Percentiles rank a stretch among this genome's conserved stretches.
Evolutionary conservation across 1,140 invertebrate genomes (phyloP).

Genomic region (Bilobella aurantiaca): DNA sequence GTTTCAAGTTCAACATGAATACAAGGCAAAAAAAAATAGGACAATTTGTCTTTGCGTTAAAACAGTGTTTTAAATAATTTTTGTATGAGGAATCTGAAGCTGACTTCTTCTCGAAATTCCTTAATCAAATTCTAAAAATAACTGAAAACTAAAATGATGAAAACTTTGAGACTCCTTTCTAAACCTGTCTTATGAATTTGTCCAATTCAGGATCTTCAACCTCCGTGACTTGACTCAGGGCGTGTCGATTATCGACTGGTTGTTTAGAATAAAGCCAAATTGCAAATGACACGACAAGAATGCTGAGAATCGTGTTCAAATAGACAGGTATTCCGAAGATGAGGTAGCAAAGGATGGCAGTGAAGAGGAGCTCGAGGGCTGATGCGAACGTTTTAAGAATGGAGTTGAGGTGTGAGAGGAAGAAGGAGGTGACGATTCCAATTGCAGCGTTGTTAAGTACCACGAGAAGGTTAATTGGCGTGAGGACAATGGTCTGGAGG

Average conservation of each 20-base stretch:
- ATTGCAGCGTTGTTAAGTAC: conserved; percentile 81
- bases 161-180: background rate
- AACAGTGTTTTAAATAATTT: too few relatives aligned
- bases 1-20: too few relatives aligned
- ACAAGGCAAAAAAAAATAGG: too few relatives aligned
- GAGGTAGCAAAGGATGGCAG: conserved; percentile 76
- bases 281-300: conserved; percentile 69
- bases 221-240: background rate
- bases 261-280: conserved; percentile 80
- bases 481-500: conserved; percentile 48
- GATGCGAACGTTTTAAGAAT: conserved; percentile 94
- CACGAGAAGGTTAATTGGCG: conserved; percentile 51
- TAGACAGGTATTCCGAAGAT: conserved; percentile 80
- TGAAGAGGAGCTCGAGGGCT: conserved; percentile 83
- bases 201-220: background rate
- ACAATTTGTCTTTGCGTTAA: too few relatives aligned
- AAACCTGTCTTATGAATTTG: background rate
- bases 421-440: conserved; percentile 88
- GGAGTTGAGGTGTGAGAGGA: conserved; percentile 84
- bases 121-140: too few relatives aligned
- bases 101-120: too few relatives aligned
- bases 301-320: conserved; percentile 67
- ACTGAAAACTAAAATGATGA: background rate
- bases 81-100: too few relatives aligned
- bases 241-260: conserved; percentile 52